Evolutionary conservation across 2,888 invertebrate genomes (phyloP), one percentile per base, ranked within the genome.

Genomic region (Ypsolopha scabrella): DNA sequence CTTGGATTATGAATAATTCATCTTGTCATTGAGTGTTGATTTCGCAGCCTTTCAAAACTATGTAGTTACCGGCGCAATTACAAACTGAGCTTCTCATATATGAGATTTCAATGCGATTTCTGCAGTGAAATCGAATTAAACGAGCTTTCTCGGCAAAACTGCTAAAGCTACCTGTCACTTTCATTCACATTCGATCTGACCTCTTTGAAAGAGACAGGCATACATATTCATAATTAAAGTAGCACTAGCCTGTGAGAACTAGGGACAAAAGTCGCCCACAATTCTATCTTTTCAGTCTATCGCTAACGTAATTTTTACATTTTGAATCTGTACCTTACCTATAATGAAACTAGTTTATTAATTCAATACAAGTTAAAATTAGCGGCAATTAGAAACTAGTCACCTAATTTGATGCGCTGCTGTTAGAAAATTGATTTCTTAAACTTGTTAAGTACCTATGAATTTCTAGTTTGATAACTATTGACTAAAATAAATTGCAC

Each of bases 61-160:
- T 24, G 24, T 24, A 24, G 24, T 4, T 24, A 24, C 24, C 24
- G 35, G 35, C 43, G 46, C 46, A 35, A 46, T 34, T 24, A 24
- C 24, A 24, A 24, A 24, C 24, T 24, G 24, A 2, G 24, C 14
- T 33, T 35, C 8, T 45, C 33, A 33, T 9, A 9, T 44, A n/a
- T 45, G 33, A 34, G 44, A 14, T 33, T 24, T 14, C 24, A 35
- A 35, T 7, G 46, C n/a, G 37, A 41, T 41, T 41, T 48, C 41
- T 48, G 48, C 41, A 39, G 41, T 39, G 41, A 48, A 48, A 48
- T 48, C 48, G 41, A 24, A 48, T 10, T 35, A n/a, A 14, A 11
- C 37, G 37, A 41, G 48, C 24, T 48, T 48, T 48, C 14, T 24
- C 45, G 47, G 36, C 11, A 36, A 47, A 47, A 37, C 47, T 36